These are phyloP conservation scores for Lithosia quadra DNA, from an alignment of 2,888 invertebrate species.

Conservation along the genomic window DNA sequence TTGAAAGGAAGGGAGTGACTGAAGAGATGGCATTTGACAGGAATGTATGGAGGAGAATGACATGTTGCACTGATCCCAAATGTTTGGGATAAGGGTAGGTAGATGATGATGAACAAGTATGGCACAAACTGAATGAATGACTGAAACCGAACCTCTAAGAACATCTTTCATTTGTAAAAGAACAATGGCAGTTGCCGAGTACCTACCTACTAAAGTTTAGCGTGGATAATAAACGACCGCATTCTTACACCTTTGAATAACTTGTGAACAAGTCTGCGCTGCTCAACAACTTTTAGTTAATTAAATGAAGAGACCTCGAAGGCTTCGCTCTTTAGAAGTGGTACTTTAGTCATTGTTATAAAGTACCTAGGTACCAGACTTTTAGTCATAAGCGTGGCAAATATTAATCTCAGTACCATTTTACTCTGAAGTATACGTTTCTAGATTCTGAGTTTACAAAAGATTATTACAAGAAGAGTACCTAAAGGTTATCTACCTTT, in stretches of 20 bases:
- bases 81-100: no score
- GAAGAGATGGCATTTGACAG: no score
- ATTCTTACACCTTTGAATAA: slow-evolving; percentile 32
- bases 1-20: no score
- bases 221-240: background rate
- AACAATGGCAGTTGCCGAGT: no score
- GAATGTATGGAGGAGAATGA: no score
- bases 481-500: no score
- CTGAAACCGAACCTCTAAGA: background rate
- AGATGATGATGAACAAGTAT: background rate
- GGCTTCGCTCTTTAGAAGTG: background rate
- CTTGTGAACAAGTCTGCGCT: slow-evolving; percentile 34
- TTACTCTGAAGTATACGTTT: background rate
- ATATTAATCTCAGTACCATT: background rate
- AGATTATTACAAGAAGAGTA: no score
- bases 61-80: no score
- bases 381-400: background rate
- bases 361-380: background rate
- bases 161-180: background rate
- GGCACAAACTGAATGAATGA: background rate
- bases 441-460: no score
- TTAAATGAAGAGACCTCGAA: background rate
- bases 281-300: slow-evolving; percentile 20
- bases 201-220: background rate
- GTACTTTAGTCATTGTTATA: background rate